Evolutionary conservation across 2,113 vertebrate species (phyloP).

Genomic region (Isichthys henryi): DNA sequence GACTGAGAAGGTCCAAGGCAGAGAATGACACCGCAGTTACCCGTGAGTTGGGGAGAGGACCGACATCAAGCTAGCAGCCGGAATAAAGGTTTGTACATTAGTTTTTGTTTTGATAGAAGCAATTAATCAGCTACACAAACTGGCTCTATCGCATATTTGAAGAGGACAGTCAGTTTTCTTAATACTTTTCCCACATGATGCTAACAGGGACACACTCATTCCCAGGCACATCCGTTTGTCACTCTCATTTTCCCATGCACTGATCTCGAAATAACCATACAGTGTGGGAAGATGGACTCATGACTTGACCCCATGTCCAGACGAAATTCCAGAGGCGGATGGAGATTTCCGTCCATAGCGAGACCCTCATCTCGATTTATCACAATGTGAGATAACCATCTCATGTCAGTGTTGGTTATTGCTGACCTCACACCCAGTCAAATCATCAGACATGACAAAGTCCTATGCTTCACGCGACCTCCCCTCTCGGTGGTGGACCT

Average conservation of each 20-base stretch:
- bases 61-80: neutral
- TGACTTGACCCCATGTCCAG: neutral
- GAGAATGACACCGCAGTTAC: neutral
- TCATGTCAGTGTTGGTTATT: too few species aligned
- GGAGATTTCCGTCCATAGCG: neutral
- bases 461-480: neutral
- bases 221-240: neutral
- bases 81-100: neutral
- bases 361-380: neutral
- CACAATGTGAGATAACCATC: neutral
- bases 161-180: neutral
- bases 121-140: neutral
- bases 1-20: neutral
- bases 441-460: neutral
- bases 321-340: neutral
- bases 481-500: neutral
- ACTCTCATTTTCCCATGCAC: neutral
- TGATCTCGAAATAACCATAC: neutral
- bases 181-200: neutral
- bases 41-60: neutral
- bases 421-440: neutral
- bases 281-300: constrained; percentile 4
- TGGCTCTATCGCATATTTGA: neutral
- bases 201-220: neutral
- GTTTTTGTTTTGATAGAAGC: neutral